Evolutionary conservation across 2,113 vertebrate genomes (phyloP).

Genomic region (Oncorhynchus nerka): DNA sequence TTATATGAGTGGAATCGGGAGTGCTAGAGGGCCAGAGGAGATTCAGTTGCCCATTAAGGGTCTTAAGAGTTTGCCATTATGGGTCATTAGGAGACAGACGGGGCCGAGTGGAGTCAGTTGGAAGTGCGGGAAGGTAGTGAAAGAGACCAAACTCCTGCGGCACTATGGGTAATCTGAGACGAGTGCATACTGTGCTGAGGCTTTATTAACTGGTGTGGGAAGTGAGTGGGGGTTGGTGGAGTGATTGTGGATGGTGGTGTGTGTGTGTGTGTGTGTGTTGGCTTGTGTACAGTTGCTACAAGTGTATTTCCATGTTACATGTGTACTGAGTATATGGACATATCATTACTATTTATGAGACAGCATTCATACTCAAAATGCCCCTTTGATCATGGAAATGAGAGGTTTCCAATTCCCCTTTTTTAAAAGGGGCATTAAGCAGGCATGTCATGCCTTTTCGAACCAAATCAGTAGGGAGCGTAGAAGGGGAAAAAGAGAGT

Average conservation of each 20-base stretch:
- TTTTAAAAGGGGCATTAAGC: background rate
- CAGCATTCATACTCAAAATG: too few species aligned
- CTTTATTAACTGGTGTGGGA: background rate
- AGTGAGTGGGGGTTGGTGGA: too few species aligned
- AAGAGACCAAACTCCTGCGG: background rate
- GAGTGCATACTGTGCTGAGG: background rate
- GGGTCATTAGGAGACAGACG: slow-evolving; percentile 41
- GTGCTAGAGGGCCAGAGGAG: background rate
- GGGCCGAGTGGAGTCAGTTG: slow-evolving; percentile 1
- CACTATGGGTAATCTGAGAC: slow-evolving; percentile 1
- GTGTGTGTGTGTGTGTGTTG: slow-evolving; percentile 2
- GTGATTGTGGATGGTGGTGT: background rate
- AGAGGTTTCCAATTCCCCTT: background rate
- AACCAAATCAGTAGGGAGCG: background rate
- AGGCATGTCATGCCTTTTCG: background rate
- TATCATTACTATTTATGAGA: too few species aligned
- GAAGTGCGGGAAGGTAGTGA: background rate
- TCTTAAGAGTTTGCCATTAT: background rate
- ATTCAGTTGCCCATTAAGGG: slow-evolving; percentile 26
- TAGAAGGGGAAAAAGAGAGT: background rate
- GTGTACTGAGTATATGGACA: too few species aligned
- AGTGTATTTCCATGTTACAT: slow-evolving; percentile 1
- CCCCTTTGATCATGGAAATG: too few species aligned
- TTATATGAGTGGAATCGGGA: background rate
- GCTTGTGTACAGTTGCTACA: background rate